These are phyloP conservation scores for Macrosoma leucophasiata DNA, from an alignment of 2,888 invertebrate genomes.

Conservation along the genomic window DNA sequence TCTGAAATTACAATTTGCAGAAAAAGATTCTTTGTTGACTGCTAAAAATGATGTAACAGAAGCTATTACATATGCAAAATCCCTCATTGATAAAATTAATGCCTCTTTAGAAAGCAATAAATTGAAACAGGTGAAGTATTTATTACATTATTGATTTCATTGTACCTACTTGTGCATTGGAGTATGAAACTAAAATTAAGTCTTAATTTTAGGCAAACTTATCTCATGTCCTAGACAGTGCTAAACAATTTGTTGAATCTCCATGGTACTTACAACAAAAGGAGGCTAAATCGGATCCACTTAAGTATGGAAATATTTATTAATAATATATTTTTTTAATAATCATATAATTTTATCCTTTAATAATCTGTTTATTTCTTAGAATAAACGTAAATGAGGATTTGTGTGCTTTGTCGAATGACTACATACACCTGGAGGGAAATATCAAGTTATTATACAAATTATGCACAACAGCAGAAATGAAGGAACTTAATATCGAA, in stretches of 20 bases:
- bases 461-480: constrained; percentile 40
- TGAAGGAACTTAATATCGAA: constrained; percentile 46
- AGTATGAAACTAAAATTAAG: no score
- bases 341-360: constrained; percentile 1
- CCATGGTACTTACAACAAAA: constrained; percentile 57
- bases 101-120: constrained; percentile 35
- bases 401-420: constrained; percentile 44
- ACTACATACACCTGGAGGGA: constrained; percentile 59
- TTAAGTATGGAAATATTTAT: no score
- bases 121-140: constrained; percentile 40
- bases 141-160: neutral
- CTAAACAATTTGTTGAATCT: constrained; percentile 39
- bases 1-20: constrained; percentile 38
- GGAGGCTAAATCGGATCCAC: constrained; percentile 33
- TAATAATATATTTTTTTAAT: constrained; percentile 25
- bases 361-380: constrained; percentile 15
- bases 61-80: constrained; percentile 43
- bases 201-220: constrained; percentile 47
- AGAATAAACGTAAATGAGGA: constrained; percentile 61
- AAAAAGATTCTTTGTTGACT: constrained; percentile 45
- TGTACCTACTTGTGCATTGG: neutral
- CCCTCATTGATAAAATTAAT: constrained; percentile 21
- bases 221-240: constrained; percentile 43
- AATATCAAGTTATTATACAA: constrained; percentile 44
- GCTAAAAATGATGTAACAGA: constrained; percentile 42